phyloP scores from a whole-genome alignment of 2,113 vertebrate genomes.

The Chaetodon trifascialis region DNA sequence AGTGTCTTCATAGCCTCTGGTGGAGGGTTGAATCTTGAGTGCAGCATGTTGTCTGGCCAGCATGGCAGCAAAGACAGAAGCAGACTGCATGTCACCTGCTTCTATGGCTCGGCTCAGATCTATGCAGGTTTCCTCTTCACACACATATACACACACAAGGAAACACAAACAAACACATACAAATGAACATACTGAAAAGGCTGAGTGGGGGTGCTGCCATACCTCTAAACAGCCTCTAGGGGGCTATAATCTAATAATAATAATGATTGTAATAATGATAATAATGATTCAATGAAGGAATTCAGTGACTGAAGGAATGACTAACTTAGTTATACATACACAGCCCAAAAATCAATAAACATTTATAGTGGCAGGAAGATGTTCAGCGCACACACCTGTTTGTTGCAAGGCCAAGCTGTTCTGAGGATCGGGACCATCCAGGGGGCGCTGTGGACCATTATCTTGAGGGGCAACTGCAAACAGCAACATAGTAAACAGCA shows the following conservation, averaged over 20 bases:
- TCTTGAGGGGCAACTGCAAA: constrained; percentile 51
- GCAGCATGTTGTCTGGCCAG: constrained; percentile 84
- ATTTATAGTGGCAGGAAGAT: too few species aligned
- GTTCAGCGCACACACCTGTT: constrained; percentile 63
- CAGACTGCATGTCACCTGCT: constrained; percentile 84
- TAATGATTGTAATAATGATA: not conserved
- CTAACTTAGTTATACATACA: constrained; percentile 15
- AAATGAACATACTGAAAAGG: constrained; percentile 19
- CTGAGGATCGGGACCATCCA: constrained; percentile 9
- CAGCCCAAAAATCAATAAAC: not conserved
- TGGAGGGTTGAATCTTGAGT: constrained; percentile 83
- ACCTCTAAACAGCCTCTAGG: constrained; percentile 25
- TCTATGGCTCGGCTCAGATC: constrained; percentile 87
- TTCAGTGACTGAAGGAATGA: constrained; percentile 9
- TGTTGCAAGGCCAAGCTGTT: constrained; percentile 53
- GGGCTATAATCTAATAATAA: not conserved
- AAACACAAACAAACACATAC: not conserved
- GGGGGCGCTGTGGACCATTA: constrained; percentile 23
- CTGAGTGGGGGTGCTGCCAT: constrained; percentile 9
- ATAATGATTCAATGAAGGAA: constrained; percentile 38
- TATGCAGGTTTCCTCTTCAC: constrained; percentile 87
- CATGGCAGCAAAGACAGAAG: constrained; percentile 81
- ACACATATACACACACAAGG: not conserved
- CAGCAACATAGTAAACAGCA: not conserved
- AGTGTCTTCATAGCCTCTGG: constrained; percentile 79